Evolutionary conservation across 2,888 invertebrate genomes (phyloP), one percentile per base, ranked within the genome.

Genomic region (Chesias legatella): DNA sequence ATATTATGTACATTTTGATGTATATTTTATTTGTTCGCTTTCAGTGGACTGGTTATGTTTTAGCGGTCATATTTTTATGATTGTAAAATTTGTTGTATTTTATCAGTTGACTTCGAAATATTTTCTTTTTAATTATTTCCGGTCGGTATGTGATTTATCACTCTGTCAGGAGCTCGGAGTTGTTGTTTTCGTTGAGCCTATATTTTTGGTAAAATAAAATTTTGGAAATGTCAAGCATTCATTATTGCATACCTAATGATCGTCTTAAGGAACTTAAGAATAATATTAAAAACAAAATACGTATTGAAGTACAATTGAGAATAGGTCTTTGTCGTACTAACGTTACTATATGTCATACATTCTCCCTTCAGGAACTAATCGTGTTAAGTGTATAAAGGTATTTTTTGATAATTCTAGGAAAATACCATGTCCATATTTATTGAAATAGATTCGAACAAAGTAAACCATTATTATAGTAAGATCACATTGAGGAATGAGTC

Each of bases 1-100:
- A 81, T 86, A 85, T 85, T 86, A 81, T 86, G 88, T 88, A 88
- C 84, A 88, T 86, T 88, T 82, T 84, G 84, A 85, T 88, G 86
- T 86, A 86, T 83, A 85, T 85, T 86, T 85, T 86, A 82, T 85
- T 84, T 81, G 78, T 75, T 75, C 75, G 73, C 75, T 81, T 29
- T 71, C 71, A 75, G 81, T 66, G 77, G 76, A 58, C 78, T 71
- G 58, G 80, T 88, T 84, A 84, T 79, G 83, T 85, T 84, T 79
- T 80, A 71, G 68, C 56, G 68, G 75, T 82, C 77, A 76, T 83
- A 78, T 75, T 80, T 82, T 80, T 79, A 79, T 78, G 65, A 83
- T 80, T 80, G 73, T 80, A 75, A 81, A 81, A 77, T 83, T 84
- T 85, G 84, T 88, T 85, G 78, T 81, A 78, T 79, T 79, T 81